Percentiles rank a stretch among this genome's conserved stretches.
These are phyloP conservation scores for Oryzias curvinotus DNA, from an alignment of 2,113 vertebrate genomes.

Conservation along the genomic window DNA sequence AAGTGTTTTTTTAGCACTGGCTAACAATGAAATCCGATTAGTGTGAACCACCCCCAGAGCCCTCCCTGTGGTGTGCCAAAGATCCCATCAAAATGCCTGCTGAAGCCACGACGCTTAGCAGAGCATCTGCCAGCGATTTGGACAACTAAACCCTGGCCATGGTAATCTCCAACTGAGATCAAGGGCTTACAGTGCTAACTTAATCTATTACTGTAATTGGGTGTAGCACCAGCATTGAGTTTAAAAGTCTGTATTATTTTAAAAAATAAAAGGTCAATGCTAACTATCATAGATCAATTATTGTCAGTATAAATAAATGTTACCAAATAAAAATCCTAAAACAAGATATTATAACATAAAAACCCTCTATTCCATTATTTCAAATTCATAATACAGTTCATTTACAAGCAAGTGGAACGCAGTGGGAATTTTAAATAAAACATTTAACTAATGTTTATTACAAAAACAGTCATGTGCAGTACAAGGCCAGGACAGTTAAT, in stretches of 20 bases:
- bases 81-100: slow-evolving; percentile 55
- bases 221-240: slow-evolving; percentile 16
- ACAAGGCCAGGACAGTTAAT: too few species aligned
- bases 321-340: too few species aligned
- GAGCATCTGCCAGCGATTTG: slow-evolving; percentile 69
- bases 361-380: too few species aligned
- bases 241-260: slow-evolving; percentile 8
- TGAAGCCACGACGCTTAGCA: slow-evolving; percentile 54
- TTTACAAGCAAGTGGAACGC: too few species aligned
- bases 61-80: slow-evolving; percentile 39
- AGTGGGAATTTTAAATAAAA: too few species aligned
- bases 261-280: slow-evolving; percentile 20
- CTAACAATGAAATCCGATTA: slow-evolving; percentile 44
- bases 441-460: too few species aligned
- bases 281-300: background rate
- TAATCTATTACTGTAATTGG: slow-evolving; percentile 60
- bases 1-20: slow-evolving; percentile 14
- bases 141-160: slow-evolving; percentile 64
- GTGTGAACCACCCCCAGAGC: slow-evolving; percentile 10
- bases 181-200: slow-evolving; percentile 61
- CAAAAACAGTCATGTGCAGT: too few species aligned
- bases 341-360: too few species aligned
- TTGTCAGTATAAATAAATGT: too few species aligned
- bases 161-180: slow-evolving; percentile 67
- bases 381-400: too few species aligned